Base-by-base conservation (phyloP, 2,113 vertebrate genomes). In the Rhinichthys klamathensis region DNA sequence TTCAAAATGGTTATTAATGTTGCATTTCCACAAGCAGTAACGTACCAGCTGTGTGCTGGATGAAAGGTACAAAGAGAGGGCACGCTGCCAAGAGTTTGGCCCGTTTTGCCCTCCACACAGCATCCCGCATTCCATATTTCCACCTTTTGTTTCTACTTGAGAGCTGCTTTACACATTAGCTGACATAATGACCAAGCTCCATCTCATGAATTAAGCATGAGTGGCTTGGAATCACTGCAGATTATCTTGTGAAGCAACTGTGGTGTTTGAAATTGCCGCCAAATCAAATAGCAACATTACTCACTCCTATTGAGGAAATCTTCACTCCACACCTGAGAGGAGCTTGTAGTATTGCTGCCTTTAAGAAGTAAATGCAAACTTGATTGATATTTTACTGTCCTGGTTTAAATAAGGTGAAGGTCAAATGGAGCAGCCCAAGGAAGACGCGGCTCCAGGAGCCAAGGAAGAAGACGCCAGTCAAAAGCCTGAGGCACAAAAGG, bases 341-440 rank as follows among this genome's bases (percentile, higher is more conserved):
- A 80, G 38, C 80, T 54, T 49, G 46, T 56, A 38, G 30, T 74
- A 32, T 60, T 80, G 70, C 23, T 35, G 69, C 21, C 16, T 80
- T 74, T 67, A 35, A 51, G 16, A 85, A 83, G 5, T 56, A 25
- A 32, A 56, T 44, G 38, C 75, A 72, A 51, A 25, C 49, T 15
- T 58, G 12, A 54, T n/a, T 44, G 8, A 38, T 67, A 3, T 74
- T 30, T 60, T 70, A 32, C 2, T 56, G 27, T n/a, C n/a, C 51
- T 79, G 58, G 41, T 56, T 81, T 56, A 65, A 61, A 79, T 25
- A 80, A 44, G 79, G 38, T 51, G 89, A 70, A 12, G 18, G 3
- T 32, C 90, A 91, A 69, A 63, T 58, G 58, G 91, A 94, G 49
- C 83, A 87, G 38, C 46, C 90, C 1, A 92, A 92, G 87, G 90